Percentiles rank a stretch among this genome's conserved stretches.
Conservation (phyloP, 1,140 invertebrate genomes). For the Druon quercuslanigerum region DNA sequence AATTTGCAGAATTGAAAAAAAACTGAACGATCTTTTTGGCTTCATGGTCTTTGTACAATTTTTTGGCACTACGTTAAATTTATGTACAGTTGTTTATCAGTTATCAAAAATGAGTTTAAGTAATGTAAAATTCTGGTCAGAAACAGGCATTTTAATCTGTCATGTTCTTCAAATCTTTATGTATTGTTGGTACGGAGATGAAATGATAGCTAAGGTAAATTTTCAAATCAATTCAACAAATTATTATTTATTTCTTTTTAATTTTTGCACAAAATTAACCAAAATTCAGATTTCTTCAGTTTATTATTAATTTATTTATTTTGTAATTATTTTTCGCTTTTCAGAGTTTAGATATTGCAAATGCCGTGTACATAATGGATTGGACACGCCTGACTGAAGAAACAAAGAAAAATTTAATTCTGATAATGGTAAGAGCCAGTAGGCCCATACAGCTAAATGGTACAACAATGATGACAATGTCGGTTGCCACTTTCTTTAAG, state of each 20-base stretch:
- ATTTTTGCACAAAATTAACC: too few species aligned
- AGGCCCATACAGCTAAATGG: neutral
- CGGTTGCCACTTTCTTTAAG: neutral
- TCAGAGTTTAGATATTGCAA: neutral
- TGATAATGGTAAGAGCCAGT: neutral
- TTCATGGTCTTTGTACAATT: constrained; percentile 16
- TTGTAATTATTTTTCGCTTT: neutral
- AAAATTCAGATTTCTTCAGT: neutral
- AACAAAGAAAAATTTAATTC: constrained; percentile 8
- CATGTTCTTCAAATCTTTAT: neutral
- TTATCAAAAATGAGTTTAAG: constrained; percentile 1
- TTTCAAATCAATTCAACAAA: too few species aligned
- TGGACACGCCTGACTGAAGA: neutral
- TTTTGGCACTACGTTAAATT: neutral
- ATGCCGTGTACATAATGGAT: neutral
- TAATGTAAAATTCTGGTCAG: neutral
- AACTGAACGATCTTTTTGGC: neutral
- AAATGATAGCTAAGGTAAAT: constrained; percentile 7
- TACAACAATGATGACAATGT: neutral
- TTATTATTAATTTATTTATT: neutral
- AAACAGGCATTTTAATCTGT: neutral
- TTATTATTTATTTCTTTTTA: too few species aligned
- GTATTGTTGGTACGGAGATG: neutral
- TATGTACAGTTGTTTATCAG: constrained; percentile 13
- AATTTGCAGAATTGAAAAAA: constrained; percentile 3